These are phyloP conservation scores for Onychorhynchus coronatus DNA, from an alignment of 2,113 vertebrate species.

Conservation along the genomic window DNA sequence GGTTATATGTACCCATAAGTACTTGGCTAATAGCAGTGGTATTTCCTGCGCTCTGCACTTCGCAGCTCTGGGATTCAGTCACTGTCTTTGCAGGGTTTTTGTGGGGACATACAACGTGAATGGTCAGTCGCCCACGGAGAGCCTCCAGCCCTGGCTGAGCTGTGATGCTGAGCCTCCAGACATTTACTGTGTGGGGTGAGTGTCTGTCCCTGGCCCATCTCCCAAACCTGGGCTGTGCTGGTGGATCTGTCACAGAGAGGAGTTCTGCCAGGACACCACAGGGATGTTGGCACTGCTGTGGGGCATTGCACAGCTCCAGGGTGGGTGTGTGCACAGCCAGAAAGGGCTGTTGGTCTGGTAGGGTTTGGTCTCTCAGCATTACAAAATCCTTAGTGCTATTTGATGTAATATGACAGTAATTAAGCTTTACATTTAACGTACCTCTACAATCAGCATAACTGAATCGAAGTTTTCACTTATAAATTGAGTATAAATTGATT, in stretches of 20 bases:
- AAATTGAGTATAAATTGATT: background rate
- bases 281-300: background rate
- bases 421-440: background rate
- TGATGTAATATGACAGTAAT: background rate
- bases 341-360: background rate
- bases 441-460: background rate
- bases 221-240: background rate
- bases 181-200: slow-evolving; percentile 93
- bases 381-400: background rate
- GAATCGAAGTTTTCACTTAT: background rate
- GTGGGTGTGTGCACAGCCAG: background rate
- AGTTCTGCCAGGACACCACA: background rate
- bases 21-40: background rate
- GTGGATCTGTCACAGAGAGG: background rate
- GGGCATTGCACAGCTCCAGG: background rate
- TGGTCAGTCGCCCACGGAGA: slow-evolving; percentile 87
- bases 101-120: slow-evolving; percentile 97
- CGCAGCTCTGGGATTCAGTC: background rate
- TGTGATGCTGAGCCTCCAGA: slow-evolving; percentile 83
- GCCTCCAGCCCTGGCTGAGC: slow-evolving; percentile 86
- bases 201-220: background rate
- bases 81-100: slow-evolving; percentile 81
- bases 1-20: background rate
- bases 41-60: background rate
- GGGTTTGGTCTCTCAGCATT: background rate